These are phyloP conservation scores for Eristalis pertinax DNA, from an alignment of 2,888 invertebrate genomes.

Conservation along the genomic window DNA sequence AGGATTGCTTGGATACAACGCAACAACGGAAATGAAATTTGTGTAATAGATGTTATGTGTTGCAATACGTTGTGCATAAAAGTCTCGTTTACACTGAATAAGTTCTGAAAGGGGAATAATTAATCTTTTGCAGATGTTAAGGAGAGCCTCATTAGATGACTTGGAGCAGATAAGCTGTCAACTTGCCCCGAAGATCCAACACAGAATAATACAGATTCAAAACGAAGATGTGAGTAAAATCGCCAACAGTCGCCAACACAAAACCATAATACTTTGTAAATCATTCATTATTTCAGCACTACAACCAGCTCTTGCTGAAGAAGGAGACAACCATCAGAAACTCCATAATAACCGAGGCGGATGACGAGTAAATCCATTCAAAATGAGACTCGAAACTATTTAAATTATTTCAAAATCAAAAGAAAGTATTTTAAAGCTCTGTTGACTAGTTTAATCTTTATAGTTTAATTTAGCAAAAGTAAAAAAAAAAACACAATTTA, in stretches of 20 bases:
- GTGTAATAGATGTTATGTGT: no score
- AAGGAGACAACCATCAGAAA: conserved; percentile 84
- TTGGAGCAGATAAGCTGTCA: conserved; percentile 91
- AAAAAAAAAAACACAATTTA: conserved; percentile 26
- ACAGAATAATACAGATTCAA: conserved; percentile 89
- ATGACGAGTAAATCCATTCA: conserved; percentile 82
- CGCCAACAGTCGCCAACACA: no score
- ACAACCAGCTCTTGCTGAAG: conserved; percentile 79
- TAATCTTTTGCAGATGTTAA: conserved; percentile 82
- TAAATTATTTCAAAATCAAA: conserved; percentile 12
- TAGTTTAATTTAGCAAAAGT: conserved; percentile 41
- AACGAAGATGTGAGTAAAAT: conserved; percentile 86
- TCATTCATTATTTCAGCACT: conserved; percentile 75
- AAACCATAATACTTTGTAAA: no score
- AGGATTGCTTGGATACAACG: no score
- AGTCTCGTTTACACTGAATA: conserved; percentile 70
- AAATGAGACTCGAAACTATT: conserved; percentile 18
- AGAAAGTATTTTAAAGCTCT: conserved; percentile 40
- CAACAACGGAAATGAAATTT: no score
- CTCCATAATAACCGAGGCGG: conserved; percentile 87
- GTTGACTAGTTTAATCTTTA: conserved; percentile 25
- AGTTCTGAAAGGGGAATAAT: conserved; percentile 64
- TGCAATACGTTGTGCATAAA: no score
- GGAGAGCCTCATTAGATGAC: conserved; percentile 90
- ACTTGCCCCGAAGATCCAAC: conserved; percentile 90